phyloP scores from a whole-genome alignment of 2,888 invertebrate species.

The Drosophila atroscutellata region DNA sequence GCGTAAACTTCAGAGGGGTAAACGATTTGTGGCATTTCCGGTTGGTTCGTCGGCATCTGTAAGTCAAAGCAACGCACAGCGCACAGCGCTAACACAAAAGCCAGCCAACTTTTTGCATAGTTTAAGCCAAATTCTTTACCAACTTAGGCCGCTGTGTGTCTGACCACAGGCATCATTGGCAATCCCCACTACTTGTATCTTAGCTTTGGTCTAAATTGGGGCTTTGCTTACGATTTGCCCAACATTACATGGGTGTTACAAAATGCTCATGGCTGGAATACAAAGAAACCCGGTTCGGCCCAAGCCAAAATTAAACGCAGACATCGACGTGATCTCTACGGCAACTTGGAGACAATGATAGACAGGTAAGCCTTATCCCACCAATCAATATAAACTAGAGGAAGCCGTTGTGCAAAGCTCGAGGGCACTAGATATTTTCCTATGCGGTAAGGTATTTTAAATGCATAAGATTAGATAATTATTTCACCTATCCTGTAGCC shows the following conservation, averaged over 20 bases:
- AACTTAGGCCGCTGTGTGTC: constrained; percentile 86
- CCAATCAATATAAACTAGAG: constrained; percentile 1
- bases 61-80: constrained; percentile 64
- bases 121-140: constrained; percentile 36
- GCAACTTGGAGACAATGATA: constrained; percentile 89
- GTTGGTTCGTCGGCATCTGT: constrained; percentile 87
- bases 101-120: constrained; percentile 32
- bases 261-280: constrained; percentile 73
- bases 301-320: constrained; percentile 85
- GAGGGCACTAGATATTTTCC: background rate
- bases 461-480: background rate
- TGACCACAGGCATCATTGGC: constrained; percentile 87
- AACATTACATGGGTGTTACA: constrained; percentile 86
- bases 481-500: background rate
- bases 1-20: constrained; percentile 78
- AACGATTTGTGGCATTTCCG: constrained; percentile 87
- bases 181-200: constrained; percentile 87
- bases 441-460: background rate
- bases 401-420: background rate
- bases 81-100: background rate
- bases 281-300: constrained; percentile 43
- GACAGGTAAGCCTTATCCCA: constrained; percentile 87
- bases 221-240: constrained; percentile 88
- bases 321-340: constrained; percentile 89
- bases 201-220: constrained; percentile 89